Evolutionary conservation across 2,113 vertebrate genomes (phyloP).

Genomic region (Lethenteron reissneri): DNA sequence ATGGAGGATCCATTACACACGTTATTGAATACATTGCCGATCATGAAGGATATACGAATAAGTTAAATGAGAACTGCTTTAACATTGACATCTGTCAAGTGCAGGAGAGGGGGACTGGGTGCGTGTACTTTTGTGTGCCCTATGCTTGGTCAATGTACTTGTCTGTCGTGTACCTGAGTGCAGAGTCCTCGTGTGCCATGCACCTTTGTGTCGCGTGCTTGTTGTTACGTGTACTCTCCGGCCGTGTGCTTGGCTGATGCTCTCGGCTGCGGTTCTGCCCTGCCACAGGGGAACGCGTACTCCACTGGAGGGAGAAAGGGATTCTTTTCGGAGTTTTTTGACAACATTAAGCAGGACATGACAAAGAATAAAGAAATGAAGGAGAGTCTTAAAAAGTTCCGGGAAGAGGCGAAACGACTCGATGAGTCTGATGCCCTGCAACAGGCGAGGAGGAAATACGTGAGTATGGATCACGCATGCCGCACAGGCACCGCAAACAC

Average conservation of each 20-base stretch:
- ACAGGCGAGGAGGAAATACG: constrained; percentile 77
- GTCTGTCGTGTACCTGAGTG: neutral
- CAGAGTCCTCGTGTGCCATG: neutral
- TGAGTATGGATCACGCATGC: constrained; percentile 20
- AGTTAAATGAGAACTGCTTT: too few species aligned
- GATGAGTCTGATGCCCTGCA: constrained; percentile 70
- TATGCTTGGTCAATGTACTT: constrained; percentile 4
- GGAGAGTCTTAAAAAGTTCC: constrained; percentile 75
- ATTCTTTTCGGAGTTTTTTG: constrained; percentile 63
- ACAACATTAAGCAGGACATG: constrained; percentile 72
- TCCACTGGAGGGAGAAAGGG: constrained; percentile 37
- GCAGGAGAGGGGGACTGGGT: too few species aligned
- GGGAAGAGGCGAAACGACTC: constrained; percentile 62
- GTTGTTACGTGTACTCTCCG: neutral
- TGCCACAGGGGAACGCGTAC: constrained; percentile 2
- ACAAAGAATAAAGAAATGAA: constrained; percentile 92
- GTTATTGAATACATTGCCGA: too few species aligned
- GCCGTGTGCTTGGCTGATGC: neutral
- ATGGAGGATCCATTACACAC: too few species aligned
- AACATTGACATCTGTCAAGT: too few species aligned
- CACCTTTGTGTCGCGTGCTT: neutral
- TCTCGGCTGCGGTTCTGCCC: neutral
- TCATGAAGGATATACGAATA: too few species aligned
- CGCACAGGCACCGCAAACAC: too few species aligned
- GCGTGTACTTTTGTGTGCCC: neutral